Percentiles rank a stretch among this genome's conserved stretches.
Evolutionary conservation across 2,888 invertebrate species (phyloP).

Genomic region (Archips crataeganus): DNA sequence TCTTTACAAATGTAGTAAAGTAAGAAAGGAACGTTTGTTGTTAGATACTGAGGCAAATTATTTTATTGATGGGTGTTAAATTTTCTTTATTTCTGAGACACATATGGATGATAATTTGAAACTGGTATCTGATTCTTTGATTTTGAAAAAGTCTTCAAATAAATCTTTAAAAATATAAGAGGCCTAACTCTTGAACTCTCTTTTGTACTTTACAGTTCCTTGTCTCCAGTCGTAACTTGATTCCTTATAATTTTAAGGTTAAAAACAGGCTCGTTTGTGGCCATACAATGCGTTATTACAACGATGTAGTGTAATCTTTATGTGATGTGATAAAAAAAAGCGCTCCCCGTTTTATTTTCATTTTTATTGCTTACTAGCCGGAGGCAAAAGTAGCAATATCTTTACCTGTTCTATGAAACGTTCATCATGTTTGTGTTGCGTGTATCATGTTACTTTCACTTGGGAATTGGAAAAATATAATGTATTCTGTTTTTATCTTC

Average conservation of each 20-base stretch:
- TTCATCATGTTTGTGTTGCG: slow-evolving; percentile 26
- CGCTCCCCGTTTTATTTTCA: slow-evolving; percentile 31
- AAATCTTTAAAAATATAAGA: neutral
- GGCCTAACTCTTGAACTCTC: neutral
- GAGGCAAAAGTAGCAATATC: slow-evolving; percentile 20
- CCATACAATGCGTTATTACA: slow-evolving; percentile 34
- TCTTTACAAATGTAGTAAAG: too few relatives aligned
- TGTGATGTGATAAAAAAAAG: slow-evolving; percentile 37
- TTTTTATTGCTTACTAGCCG: slow-evolving; percentile 39
- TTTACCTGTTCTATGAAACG: slow-evolving; percentile 36
- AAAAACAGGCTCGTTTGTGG: slow-evolving; percentile 6
- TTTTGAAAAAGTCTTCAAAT: neutral
- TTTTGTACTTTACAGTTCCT: neutral
- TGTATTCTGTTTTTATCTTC: slow-evolving; percentile 7
- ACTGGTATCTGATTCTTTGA: too few relatives aligned
- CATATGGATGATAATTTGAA: too few relatives aligned
- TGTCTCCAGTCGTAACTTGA: slow-evolving; percentile 19
- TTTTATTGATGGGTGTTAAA: too few relatives aligned
- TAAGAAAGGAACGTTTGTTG: too few relatives aligned
- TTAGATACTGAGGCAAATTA: too few relatives aligned
- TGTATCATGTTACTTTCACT: slow-evolving; percentile 17
- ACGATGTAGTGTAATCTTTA: slow-evolving; percentile 37
- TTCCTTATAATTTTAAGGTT: slow-evolving; percentile 1
- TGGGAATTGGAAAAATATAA: slow-evolving; percentile 2
- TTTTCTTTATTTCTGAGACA: too few relatives aligned